Evolutionary conservation across 2,113 vertebrate genomes (phyloP).

Genomic region (Mastomys coucha): DNA sequence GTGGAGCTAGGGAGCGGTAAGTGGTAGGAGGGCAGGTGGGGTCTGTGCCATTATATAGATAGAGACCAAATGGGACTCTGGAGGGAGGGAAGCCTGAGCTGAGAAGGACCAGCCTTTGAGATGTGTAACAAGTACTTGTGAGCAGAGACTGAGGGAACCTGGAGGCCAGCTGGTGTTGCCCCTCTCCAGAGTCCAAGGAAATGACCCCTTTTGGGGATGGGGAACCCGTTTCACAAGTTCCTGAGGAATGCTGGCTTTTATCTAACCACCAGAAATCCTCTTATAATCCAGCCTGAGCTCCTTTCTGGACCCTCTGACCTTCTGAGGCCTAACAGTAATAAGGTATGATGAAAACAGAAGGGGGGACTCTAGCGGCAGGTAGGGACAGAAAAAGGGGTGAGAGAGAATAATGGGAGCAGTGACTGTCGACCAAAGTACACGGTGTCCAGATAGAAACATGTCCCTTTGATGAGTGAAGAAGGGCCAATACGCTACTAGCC

Average conservation of each 20-base stretch:
- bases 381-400: neutral
- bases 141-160: neutral
- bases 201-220: neutral
- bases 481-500: neutral
- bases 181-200: neutral
- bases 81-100: neutral
- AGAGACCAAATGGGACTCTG: neutral
- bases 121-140: neutral
- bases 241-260: neutral
- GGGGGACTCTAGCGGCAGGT: neutral
- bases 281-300: neutral
- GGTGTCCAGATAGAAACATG: neutral
- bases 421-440: no score
- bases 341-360: neutral
- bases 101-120: neutral
- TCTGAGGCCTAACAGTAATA: neutral
- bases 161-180: neutral
- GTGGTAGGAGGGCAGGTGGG: no score
- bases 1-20: neutral
- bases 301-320: neutral
- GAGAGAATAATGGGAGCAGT: neutral
- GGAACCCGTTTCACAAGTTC: neutral
- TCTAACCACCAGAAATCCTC: no score
- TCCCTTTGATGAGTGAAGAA: neutral
- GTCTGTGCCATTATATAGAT: no score